Percentiles rank a stretch among this genome's conserved stretches.
Conservation (phyloP, 2,113 vertebrate genomes). For the Odontophorus gujanensis region DNA sequence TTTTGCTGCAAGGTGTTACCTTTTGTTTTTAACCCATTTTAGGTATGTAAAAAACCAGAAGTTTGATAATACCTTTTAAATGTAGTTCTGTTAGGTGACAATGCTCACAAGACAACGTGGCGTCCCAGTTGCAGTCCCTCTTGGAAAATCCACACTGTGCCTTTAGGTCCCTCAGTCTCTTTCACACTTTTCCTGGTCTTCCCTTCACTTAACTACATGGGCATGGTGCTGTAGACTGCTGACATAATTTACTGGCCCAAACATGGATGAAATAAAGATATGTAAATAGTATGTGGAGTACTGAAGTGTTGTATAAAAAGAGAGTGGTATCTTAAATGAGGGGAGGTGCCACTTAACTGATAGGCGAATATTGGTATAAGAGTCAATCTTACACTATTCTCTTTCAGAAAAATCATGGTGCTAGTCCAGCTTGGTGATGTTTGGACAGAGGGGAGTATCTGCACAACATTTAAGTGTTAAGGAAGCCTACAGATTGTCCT, state of each 20-base stretch:
- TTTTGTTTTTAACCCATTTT: background rate
- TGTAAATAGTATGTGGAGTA: background rate
- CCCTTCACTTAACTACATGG: background rate
- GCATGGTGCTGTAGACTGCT: background rate
- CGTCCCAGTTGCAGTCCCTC: background rate
- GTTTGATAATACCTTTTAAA: background rate
- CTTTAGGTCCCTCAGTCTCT: no score
- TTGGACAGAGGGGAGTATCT: background rate
- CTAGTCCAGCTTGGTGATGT: background rate
- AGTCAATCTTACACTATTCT: background rate
- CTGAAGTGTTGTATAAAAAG: background rate
- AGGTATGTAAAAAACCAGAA: background rate
- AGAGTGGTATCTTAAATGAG: background rate
- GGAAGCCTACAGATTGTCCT: background rate
- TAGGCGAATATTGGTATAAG: background rate
- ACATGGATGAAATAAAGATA: background rate
- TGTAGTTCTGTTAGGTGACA: background rate
- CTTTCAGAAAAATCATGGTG: background rate
- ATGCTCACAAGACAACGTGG: background rate
- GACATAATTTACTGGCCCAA: background rate
- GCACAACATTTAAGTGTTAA: background rate
- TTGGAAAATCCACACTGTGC: background rate
- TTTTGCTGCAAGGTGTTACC: background rate
- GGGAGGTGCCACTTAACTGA: background rate
- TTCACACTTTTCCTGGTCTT: background rate